A percentile compares a stretch with the other conserved stretches of the same genome.
Conservation (phyloP, 2,888 invertebrate species). For the Yponomeuta cagnagella region DNA sequence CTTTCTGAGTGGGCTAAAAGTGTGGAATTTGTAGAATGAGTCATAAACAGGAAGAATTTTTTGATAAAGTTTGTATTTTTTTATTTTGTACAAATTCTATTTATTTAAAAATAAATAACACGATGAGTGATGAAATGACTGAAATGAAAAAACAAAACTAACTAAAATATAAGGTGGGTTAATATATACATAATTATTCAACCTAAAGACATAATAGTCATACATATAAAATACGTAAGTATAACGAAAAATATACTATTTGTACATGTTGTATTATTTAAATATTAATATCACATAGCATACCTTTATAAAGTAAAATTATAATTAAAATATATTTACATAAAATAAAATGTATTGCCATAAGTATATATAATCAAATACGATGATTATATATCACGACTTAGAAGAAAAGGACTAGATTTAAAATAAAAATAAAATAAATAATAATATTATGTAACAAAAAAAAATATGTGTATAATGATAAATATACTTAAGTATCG, state of each 20-base stretch:
- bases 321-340: slow-evolving; percentile 4
- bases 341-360: slow-evolving; percentile 12
- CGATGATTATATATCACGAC: slow-evolving; percentile 16
- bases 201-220: not conserved
- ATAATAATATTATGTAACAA: slow-evolving; percentile 3
- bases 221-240: slow-evolving; percentile 8
- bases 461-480: slow-evolving; percentile 7
- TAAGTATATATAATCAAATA: slow-evolving; percentile 10
- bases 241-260: slow-evolving; percentile 12
- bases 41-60: not conserved
- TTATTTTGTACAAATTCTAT: slow-evolving; percentile 12
- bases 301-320: slow-evolving; percentile 1
- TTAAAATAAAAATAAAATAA: slow-evolving; percentile 12
- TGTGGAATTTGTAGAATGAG: not conserved
- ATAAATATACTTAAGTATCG: slow-evolving; percentile 1
- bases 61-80: not conserved
- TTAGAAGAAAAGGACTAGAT: slow-evolving; percentile 20
- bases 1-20: too few relatives aligned
- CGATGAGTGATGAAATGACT: slow-evolving; percentile 5
- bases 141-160: slow-evolving; percentile 9
- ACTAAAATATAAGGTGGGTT: slow-evolving; percentile 12
- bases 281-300: slow-evolving; percentile 14
- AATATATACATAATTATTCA: slow-evolving; percentile 6
- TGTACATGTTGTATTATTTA: slow-evolving; percentile 4
- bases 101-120: not conserved